phyloP scores from a whole-genome alignment of 23 tunicate species.

The Clavelina lepadiformis region DNA sequence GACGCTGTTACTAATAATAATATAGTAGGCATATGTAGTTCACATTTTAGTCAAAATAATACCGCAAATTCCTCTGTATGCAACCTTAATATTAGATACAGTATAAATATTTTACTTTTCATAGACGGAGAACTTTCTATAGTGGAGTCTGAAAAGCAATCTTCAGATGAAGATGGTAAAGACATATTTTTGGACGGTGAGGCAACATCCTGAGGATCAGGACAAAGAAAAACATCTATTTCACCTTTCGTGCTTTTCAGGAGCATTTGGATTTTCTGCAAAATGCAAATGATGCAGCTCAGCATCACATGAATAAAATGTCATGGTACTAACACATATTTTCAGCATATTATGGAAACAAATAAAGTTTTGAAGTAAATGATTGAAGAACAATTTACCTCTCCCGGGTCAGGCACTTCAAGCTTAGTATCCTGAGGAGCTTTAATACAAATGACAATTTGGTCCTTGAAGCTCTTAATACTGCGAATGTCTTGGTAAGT shows the following conservation, averaged over 20 bases:
- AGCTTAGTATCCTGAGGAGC: conserved; percentile 98
- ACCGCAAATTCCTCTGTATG: too few species aligned
- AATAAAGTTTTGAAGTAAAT: background rate
- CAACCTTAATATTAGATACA: too few species aligned
- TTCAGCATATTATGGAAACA: background rate
- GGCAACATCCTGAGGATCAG: conserved; percentile 53
- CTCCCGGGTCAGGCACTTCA: conserved; percentile 93
- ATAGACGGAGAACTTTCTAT: conserved; percentile 3
- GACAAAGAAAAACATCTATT: conserved; percentile 93
- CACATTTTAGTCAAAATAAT: background rate
- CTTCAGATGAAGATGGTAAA: conserved; percentile 16
- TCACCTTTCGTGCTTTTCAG: conserved; percentile 89
- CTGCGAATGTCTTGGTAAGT: conserved; percentile 84
- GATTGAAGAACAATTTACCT: conserved; percentile 22
- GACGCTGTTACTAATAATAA: too few species aligned
- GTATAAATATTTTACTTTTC: background rate
- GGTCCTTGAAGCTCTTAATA: conserved; percentile 63
- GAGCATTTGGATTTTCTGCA: conserved; percentile 91
- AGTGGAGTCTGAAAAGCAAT: conserved; percentile 20
- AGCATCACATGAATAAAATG: background rate
- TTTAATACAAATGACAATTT: conserved; percentile 89
- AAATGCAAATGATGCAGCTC: background rate
- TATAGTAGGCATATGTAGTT: background rate
- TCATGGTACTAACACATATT: background rate
- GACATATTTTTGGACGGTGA: conserved; percentile 18